phyloP scores from a whole-genome alignment of 64 coral and sea anemone genomes.

The Anthopleura sola region DNA sequence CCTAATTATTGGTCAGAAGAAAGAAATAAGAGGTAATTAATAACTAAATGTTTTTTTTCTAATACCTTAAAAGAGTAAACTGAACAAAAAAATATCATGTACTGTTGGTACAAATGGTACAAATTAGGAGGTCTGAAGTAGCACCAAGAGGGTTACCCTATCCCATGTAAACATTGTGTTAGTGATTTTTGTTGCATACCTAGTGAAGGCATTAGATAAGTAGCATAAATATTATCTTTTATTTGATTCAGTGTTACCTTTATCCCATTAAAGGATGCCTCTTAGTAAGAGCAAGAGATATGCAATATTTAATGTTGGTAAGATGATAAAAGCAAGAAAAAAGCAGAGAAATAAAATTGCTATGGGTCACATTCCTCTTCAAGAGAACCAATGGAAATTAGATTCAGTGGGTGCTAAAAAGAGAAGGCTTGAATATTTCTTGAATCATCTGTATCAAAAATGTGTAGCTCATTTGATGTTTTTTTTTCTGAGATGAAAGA shows the following conservation, averaged over 20 bases:
- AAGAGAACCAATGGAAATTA: constrained; percentile 27
- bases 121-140: background rate
- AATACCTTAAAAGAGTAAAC: too few species aligned
- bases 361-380: constrained; percentile 35
- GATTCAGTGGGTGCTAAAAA: constrained; percentile 31
- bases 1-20: background rate
- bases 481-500: constrained; percentile 33
- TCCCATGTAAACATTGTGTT: background rate
- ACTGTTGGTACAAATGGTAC: background rate
- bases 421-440: constrained; percentile 37
- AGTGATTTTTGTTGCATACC: background rate
- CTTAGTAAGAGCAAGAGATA: constrained; percentile 42
- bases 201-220: background rate
- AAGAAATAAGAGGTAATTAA: background rate
- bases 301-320: constrained; percentile 34
- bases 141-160: background rate
- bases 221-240: constrained; percentile 12
- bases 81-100: background rate
- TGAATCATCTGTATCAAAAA: constrained; percentile 15
- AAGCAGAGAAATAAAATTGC: constrained; percentile 37
- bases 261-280: constrained; percentile 36
- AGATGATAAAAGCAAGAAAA: constrained; percentile 41
- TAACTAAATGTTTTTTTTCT: background rate
- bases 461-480: constrained; percentile 28
- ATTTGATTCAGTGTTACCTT: constrained; percentile 27